A percentile compares a stretch with the other conserved stretches of the same genome.
Conservation (phyloP, 2,797 vertebrate species). For the Myripristis jacobus region DNA sequence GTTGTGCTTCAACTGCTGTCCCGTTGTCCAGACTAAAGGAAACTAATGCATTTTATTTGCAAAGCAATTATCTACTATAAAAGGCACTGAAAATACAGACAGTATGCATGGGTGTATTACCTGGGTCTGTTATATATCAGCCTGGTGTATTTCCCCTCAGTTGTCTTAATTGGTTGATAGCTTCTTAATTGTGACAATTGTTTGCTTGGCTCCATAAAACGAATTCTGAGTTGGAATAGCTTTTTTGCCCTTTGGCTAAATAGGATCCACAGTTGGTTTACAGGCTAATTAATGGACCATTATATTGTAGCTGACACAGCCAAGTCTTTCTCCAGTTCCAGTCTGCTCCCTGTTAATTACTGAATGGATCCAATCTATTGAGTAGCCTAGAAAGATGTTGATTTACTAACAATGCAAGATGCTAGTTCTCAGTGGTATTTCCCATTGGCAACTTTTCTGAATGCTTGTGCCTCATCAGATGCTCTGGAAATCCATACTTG, state of each 20-base stretch:
- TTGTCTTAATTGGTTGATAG: not conserved
- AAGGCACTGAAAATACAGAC: not conserved
- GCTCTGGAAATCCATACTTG: not conserved
- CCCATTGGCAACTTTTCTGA: not conserved
- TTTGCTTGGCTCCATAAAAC: not conserved
- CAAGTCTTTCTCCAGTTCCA: constrained; percentile 32
- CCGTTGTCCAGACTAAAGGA: not conserved
- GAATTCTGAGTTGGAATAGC: not conserved
- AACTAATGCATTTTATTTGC: not conserved
- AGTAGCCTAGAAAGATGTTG: constrained; percentile 23
- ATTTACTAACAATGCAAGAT: constrained; percentile 17
- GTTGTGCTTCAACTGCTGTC: not conserved
- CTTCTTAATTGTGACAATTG: not conserved
- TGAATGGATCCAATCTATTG: constrained; percentile 24
- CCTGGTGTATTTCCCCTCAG: no score
- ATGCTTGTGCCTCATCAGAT: not conserved
- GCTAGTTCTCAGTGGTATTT: not conserved
- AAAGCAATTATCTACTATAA: not conserved
- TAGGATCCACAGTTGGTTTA: constrained; percentile 2
- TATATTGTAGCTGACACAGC: constrained; percentile 18
- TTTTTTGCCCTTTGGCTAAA: not conserved
- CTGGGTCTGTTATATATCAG: not conserved
- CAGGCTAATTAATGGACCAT: constrained; percentile 33
- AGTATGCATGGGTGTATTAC: not conserved
- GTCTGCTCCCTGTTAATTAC: constrained; percentile 12